A percentile compares a stretch with the other conserved stretches of the same genome.
These are phyloP conservation scores for Calliopsis andreniformis DNA, from an alignment of 1,140 invertebrate species.

Conservation along the genomic window DNA sequence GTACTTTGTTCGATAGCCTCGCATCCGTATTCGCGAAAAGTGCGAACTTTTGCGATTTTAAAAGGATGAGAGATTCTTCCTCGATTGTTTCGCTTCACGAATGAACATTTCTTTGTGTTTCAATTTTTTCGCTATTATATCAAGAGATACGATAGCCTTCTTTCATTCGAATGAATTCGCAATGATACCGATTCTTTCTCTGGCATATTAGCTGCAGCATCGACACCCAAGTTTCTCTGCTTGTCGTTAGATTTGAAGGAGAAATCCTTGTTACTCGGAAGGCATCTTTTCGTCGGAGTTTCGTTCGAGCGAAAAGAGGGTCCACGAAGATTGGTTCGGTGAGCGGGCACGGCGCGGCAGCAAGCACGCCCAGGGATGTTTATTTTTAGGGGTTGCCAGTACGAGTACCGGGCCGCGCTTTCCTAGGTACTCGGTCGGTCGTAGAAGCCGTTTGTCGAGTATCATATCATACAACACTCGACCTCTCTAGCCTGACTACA, in stretches of 20 bases:
- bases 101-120: too few species aligned
- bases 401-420: conserved; percentile 45
- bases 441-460: conserved; percentile 66
- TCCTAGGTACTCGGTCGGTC: conserved; percentile 58
- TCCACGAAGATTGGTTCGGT: not conserved
- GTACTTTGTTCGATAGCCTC: too few species aligned
- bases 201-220: too few species aligned
- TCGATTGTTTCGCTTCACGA: too few species aligned
- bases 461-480: conserved; percentile 74
- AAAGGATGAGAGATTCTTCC: too few species aligned
- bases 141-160: too few species aligned
- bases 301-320: not conserved
- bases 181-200: too few species aligned
- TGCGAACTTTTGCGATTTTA: too few species aligned
- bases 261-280: not conserved
- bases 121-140: too few species aligned
- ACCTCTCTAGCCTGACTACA: conserved; percentile 57
- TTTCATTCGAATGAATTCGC: too few species aligned
- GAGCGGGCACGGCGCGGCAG: not conserved
- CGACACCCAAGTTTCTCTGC: too few species aligned
- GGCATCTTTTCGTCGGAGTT: not conserved
- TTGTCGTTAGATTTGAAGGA: not conserved
- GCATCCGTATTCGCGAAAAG: too few species aligned
- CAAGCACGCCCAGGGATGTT: conserved; percentile 52
- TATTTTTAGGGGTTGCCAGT: conserved; percentile 61